Base-by-base conservation (phyloP, 2,888 invertebrate species). In the Papilio protenor region DNA sequence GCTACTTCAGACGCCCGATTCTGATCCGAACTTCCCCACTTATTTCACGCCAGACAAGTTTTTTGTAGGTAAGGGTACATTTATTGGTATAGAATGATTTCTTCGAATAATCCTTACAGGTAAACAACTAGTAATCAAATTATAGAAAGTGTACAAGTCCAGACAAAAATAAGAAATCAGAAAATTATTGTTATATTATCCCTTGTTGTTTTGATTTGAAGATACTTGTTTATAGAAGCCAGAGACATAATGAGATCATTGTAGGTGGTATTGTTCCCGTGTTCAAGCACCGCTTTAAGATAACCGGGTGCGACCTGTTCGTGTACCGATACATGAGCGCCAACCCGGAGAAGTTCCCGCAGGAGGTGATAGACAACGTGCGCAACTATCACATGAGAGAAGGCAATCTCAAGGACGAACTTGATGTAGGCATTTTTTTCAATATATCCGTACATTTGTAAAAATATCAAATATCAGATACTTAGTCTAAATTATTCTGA, bases 41-140 rank as follows among this genome's bases (percentile, higher is more conserved):
- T 98, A 97, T 88, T 98, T 96, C 85, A 96, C 97, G 0, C 97
- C 98, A 0, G 96, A 96, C 52, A 97, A 97, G 91, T 97, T 98
- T 87, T 96, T 95, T 87, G 96, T 98, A 80, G 98, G 98, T 95
- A 82, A 88, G 89, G 83, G 6, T 45, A n/a, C 23, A 5, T 23
- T 61, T 0, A 14, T 18, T 18, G 18, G 52, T 52, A 18, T 18
- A 52, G 14, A 12, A 49, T 12, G 14, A 1, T 52, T 52, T 52
- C 16, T 18, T 52, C 5, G 18, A 47, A 70, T 70, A 16, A 52
- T 27, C 47, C 27, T 52, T 33, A 11, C 27, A 57, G 12, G 11
- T 4, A 59, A 23, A 8, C 23, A 12, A 3, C 23, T 23, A 59
- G 23, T 23, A 59, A 23, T 23, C 21, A 59, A 23, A 59, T 59